These are phyloP conservation scores for Acanthaster planci DNA, from an alignment of 35 echinoderm and acorn worm genomes.

Conservation along the genomic window DNA sequence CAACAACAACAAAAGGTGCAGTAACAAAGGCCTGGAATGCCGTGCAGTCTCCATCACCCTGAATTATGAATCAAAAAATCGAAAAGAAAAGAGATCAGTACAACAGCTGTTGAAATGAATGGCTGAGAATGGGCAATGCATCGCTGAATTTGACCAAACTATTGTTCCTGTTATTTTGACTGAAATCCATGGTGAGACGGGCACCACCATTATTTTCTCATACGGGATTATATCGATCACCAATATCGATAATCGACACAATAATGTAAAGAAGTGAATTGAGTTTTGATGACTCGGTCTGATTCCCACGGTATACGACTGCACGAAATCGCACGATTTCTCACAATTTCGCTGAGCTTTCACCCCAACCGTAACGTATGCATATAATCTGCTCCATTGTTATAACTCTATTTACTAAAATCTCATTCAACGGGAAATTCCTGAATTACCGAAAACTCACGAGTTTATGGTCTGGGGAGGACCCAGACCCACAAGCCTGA, in stretches of 20 bases:
- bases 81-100: constrained; percentile 2
- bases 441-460: no score
- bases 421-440: no score
- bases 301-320: not conserved
- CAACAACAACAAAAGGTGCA: no score
- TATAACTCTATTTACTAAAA: no score
- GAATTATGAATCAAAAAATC: constrained; percentile 32
- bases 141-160: not conserved
- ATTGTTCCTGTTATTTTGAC: constrained; percentile 10
- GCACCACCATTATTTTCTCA: not conserved
- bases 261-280: constrained; percentile 23
- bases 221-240: not conserved
- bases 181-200: not conserved
- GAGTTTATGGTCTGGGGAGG: no score
- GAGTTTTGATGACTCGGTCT: constrained; percentile 10
- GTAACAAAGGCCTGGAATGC: no score
- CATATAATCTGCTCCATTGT: no score
- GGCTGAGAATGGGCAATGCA: not conserved
- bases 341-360: no score
- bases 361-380: no score
- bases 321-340: no score
- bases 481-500: no score
- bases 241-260: not conserved
- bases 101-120: constrained; percentile 10
- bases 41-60: not conserved